These are phyloP conservation scores for Coleophora flavipennella DNA, from an alignment of 2,888 invertebrate genomes.

Conservation along the genomic window DNA sequence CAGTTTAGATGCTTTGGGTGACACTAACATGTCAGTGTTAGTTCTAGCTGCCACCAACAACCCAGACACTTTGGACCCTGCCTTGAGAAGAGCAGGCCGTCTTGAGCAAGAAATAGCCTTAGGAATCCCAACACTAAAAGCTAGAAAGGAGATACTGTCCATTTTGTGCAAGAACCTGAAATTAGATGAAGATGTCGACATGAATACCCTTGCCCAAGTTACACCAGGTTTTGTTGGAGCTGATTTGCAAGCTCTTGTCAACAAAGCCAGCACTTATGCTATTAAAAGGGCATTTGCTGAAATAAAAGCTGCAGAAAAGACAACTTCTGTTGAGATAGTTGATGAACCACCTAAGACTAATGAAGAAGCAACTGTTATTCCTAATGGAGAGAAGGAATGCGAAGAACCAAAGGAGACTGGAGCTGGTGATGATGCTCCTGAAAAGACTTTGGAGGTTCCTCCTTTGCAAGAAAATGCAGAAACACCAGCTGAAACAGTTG, in stretches of 20 bases:
- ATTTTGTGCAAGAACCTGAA: conserved; percentile 80
- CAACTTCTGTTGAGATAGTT: conserved; percentile 18
- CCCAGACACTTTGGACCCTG: conserved; percentile 93
- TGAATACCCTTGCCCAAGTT: conserved; percentile 81
- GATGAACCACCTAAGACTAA: conserved; percentile 17
- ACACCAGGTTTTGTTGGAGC: conserved; percentile 98
- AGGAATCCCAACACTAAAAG: conserved; percentile 91
- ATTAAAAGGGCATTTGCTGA: conserved; percentile 75
- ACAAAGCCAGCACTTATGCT: conserved; percentile 91
- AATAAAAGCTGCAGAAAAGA: conserved; percentile 28
- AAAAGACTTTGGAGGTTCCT: conserved; percentile 13
- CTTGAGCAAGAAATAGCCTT: conserved; percentile 95
- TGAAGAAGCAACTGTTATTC: conserved; percentile 33
- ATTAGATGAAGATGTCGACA: conserved; percentile 79
- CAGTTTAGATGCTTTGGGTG: conserved; percentile 85
- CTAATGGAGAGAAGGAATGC: conserved; percentile 53
- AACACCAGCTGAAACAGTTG: conserved; percentile 13
- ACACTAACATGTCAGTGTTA: conserved; percentile 76
- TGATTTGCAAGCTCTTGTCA: conserved; percentile 88
- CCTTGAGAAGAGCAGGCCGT: conserved; percentile 90
- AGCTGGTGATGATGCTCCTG: conserved; percentile 21
- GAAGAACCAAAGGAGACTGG: conserved; percentile 21
- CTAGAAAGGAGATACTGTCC: conserved; percentile 84
- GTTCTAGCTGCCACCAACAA: conserved; percentile 97
- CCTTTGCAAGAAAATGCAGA: conserved; percentile 23